Evolutionary conservation across 2,888 invertebrate species (phyloP), one percentile per base, ranked within the genome.

Genomic region (Empis stercorea): DNA sequence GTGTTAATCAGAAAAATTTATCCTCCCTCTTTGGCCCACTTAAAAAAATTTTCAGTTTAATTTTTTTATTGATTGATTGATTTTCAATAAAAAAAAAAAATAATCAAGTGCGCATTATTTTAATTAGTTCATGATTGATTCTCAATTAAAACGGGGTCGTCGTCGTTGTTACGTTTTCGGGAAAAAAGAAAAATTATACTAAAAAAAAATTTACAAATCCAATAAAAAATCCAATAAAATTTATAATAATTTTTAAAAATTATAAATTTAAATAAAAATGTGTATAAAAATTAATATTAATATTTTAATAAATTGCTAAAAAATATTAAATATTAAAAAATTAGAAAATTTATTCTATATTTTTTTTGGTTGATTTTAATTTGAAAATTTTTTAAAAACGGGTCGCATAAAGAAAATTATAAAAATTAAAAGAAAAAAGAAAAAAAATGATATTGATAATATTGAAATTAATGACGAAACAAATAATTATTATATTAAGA

Each of bases 361-460:
- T 14, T 37, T 37, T 37, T 37, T 16, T 15, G 10, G 15, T 6
- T 38, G 5, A 16, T 39, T 20, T 39, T 10, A 3, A 13, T 34
- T n/a, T n/a, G 4, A 7, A 36, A 50, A 48, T 45, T 30, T 51
- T 44, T 49, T 48, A 46, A 54, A 55, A 52, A 61, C 58, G 52
- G 62, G 56, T 36, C 60, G 60, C 11, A 59, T 60, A 51, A 59
- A 57, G 54, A 60, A 59, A 59, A 54, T 59, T 37, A 57, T 59
- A 45, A 59, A 56, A 56, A 56, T 62, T 37, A 54, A 55, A 44
- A 60, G 56, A 43, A 59, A 57, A 49, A 61, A 59, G 53, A 60
- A 58, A 54, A 59, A 57, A 55, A 55, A 55, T 44, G 56, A 53
- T 45, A 54, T 53, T 45, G 52, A 48, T 38, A 15, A 27, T 47